Conservation (phyloP, 2,888 invertebrate species). For the Latheticus oryzae region DNA sequence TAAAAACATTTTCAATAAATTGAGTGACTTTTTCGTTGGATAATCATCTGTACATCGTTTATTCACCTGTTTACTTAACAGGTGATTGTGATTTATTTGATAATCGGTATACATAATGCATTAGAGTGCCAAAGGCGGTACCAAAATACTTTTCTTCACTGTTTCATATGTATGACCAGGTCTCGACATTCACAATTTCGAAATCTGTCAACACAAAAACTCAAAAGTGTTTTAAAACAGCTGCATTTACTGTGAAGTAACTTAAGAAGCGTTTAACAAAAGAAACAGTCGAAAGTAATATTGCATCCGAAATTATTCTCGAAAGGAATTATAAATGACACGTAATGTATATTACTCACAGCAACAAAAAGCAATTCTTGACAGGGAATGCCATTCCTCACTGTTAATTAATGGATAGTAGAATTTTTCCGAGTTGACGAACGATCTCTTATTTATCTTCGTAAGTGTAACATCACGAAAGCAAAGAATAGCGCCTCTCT, state of each 20-base stretch:
- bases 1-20: too few relatives aligned
- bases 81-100: conserved; percentile 16
- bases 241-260: too few relatives aligned
- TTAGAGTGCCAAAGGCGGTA: neutral
- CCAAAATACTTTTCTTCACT: conserved; percentile 1
- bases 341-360: conserved; percentile 21
- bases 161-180: conserved; percentile 9
- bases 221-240: too few relatives aligned
- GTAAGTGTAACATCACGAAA: conserved; percentile 5
- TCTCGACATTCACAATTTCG: conserved; percentile 2
- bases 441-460: conserved; percentile 34
- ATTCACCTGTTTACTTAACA: conserved; percentile 14
- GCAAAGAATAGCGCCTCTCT: conserved; percentile 6
- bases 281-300: neutral
- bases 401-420: conserved; percentile 31
- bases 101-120: conserved; percentile 10
- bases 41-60: too few relatives aligned
- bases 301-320: too few relatives aligned
- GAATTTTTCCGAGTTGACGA: conserved; percentile 29
- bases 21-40: too few relatives aligned
- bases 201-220: too few relatives aligned
- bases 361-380: conserved; percentile 15
- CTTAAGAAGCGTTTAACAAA: neutral
- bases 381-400: conserved; percentile 9
- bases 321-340: conserved; percentile 23